Evolutionary conservation across 2,113 vertebrate species (phyloP).

Genomic region (Sturnus vulgaris): DNA sequence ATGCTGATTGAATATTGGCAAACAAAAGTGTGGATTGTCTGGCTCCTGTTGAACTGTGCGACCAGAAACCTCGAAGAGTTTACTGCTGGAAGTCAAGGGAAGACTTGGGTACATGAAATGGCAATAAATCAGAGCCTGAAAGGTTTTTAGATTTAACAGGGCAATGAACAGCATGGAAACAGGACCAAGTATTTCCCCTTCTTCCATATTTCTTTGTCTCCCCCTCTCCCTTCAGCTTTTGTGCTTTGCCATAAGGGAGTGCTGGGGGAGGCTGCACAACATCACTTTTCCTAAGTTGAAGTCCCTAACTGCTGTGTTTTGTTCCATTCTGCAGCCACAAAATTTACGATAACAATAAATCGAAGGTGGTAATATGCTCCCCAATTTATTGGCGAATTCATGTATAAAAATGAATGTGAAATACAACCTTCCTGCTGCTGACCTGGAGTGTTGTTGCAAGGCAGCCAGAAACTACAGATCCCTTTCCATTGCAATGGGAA

Average conservation of each 20-base stretch:
- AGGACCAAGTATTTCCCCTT: not conserved
- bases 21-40: not conserved
- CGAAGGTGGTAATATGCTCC: not conserved
- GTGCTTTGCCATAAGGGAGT: not conserved
- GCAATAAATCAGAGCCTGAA: not conserved
- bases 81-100: not conserved
- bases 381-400: not conserved
- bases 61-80: not conserved
- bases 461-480: not conserved
- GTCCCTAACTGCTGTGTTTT: not conserved
- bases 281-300: not conserved
- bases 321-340: not conserved
- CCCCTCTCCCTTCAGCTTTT: not conserved
- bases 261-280: not conserved
- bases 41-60: not conserved
- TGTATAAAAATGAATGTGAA: not conserved
- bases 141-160: not conserved
- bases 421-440: not conserved
- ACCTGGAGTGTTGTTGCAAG: not conserved
- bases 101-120: not conserved
- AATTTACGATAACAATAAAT: not conserved
- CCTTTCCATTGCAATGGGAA: not conserved
- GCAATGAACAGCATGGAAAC: not conserved
- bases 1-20: not conserved
- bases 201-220: not conserved